phyloP scores from a whole-genome alignment of 2,888 invertebrate species.

The Cynaeus angustus region DNA sequence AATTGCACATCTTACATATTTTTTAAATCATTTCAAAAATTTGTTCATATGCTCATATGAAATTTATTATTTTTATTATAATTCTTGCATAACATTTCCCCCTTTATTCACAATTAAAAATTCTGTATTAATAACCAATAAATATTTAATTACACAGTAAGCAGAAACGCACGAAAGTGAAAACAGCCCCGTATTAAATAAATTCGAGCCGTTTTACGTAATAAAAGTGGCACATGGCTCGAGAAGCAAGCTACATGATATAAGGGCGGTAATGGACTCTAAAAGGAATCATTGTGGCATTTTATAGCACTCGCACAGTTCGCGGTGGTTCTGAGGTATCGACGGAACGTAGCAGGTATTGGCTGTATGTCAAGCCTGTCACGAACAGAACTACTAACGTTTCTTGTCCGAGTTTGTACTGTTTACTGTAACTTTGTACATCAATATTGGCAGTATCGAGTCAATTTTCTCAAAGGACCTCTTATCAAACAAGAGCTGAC shows the following conservation, averaged over 20 bases:
- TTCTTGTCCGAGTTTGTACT: constrained; percentile 48
- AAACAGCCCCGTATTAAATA: not conserved
- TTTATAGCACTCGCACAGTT: constrained; percentile 57
- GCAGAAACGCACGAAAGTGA: too few species aligned
- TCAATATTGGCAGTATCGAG: constrained; percentile 50
- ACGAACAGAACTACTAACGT: constrained; percentile 51
- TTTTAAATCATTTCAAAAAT: too few species aligned
- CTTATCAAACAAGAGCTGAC: constrained; percentile 2
- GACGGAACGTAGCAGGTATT: constrained; percentile 50
- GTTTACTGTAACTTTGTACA: constrained; percentile 49
- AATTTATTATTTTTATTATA: too few species aligned
- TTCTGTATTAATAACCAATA: too few species aligned
- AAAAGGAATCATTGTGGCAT: constrained; percentile 61
- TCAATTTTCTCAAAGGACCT: constrained; percentile 45
- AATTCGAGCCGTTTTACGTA: constrained; percentile 16
- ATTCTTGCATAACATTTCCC: too few species aligned
- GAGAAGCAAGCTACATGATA: constrained; percentile 50
- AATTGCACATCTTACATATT: too few species aligned
- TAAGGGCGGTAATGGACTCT: constrained; percentile 60
- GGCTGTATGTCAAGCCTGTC: constrained; percentile 54
- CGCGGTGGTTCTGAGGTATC: constrained; percentile 46
- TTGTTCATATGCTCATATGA: too few species aligned
- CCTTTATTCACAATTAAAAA: too few species aligned
- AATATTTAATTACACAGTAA: too few species aligned
- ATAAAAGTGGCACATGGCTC: constrained; percentile 36